A percentile compares a stretch with the other conserved stretches of the same genome.
Conservation (phyloP, 2,888 invertebrate genomes). For the Nomada ferruginata region DNA sequence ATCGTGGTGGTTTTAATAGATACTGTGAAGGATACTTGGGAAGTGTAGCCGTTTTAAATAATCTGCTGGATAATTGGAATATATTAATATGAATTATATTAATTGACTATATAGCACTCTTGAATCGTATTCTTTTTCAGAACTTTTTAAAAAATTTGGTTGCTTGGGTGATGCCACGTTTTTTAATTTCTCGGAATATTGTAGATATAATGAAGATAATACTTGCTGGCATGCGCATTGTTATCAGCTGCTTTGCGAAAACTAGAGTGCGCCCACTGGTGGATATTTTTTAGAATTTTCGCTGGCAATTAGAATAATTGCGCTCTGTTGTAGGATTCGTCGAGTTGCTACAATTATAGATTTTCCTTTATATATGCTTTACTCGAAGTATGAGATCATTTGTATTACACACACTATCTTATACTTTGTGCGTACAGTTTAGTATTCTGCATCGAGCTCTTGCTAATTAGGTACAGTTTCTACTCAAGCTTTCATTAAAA, state of each 20-base stretch:
- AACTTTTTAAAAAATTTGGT: not conserved
- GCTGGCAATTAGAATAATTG: conserved; percentile 3
- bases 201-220: not conserved
- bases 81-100: too few species aligned
- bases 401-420: not conserved
- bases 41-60: too few species aligned
- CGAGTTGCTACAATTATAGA: too few species aligned
- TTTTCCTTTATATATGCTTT: not conserved
- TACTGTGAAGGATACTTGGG: too few species aligned
- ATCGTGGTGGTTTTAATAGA: too few species aligned
- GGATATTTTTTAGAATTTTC: conserved; percentile 4
- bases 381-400: not conserved
- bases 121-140: too few species aligned
- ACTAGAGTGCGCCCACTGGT: not conserved
- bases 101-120: too few species aligned
- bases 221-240: not conserved
- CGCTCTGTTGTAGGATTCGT: not conserved
- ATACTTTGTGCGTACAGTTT: not conserved
- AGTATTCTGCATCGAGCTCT: not conserved
- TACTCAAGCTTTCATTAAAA: too few species aligned
- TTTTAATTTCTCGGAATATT: not conserved
- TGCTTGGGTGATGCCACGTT: too few species aligned
- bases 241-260: not conserved
- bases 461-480: too few species aligned
- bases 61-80: too few species aligned